A percentile compares a stretch with the other conserved stretches of the same genome.
These are phyloP conservation scores for Stratiolaelaps scimitus DNA, from an alignment of 1,140 invertebrate genomes.

Conservation along the genomic window DNA sequence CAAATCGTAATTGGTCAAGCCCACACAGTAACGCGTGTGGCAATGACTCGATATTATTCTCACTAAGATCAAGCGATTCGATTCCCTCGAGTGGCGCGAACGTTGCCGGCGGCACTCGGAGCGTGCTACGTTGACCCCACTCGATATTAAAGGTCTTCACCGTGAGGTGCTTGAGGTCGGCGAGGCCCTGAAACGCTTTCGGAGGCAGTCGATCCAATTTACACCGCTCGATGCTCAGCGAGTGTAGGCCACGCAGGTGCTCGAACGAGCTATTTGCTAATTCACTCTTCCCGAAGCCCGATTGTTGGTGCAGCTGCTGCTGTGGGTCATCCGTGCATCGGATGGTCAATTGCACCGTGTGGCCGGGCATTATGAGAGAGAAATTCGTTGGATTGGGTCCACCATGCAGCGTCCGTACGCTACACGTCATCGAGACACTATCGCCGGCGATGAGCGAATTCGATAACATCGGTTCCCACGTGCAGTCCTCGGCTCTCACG, in stretches of 20 bases:
- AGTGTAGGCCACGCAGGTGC: conserved; percentile 34
- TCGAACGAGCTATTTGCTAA: conserved; percentile 42
- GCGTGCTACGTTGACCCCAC: conserved; percentile 56
- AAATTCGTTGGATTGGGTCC: conserved; percentile 49
- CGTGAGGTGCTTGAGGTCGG: conserved; percentile 36
- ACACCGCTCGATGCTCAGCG: conserved; percentile 35
- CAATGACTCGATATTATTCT: conserved; percentile 65
- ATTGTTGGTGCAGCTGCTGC: conserved; percentile 35
- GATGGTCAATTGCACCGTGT: conserved; percentile 60
- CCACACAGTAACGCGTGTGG: conserved; percentile 60
- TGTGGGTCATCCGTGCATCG: conserved; percentile 69
- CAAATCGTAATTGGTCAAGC: conserved; percentile 40
- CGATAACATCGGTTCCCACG: conserved; percentile 24
- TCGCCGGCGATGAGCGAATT: not conserved
- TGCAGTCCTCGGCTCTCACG: conserved; percentile 22
- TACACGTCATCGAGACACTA: conserved; percentile 21
- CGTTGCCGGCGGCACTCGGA: conserved; percentile 60
- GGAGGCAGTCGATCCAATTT: conserved; percentile 34
- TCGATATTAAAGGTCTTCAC: conserved; percentile 39
- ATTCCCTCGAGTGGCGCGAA: conserved; percentile 55
- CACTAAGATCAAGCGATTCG: conserved; percentile 55
- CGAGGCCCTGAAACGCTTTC: conserved; percentile 35
- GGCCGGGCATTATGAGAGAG: conserved; percentile 65
- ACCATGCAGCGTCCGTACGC: not conserved
- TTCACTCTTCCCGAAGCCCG: conserved; percentile 42